Evolutionary conservation across 2,797 vertebrate species (phyloP), one percentile per base, ranked within the genome.

Genomic region (Rhynchonycteris naso): DNA sequence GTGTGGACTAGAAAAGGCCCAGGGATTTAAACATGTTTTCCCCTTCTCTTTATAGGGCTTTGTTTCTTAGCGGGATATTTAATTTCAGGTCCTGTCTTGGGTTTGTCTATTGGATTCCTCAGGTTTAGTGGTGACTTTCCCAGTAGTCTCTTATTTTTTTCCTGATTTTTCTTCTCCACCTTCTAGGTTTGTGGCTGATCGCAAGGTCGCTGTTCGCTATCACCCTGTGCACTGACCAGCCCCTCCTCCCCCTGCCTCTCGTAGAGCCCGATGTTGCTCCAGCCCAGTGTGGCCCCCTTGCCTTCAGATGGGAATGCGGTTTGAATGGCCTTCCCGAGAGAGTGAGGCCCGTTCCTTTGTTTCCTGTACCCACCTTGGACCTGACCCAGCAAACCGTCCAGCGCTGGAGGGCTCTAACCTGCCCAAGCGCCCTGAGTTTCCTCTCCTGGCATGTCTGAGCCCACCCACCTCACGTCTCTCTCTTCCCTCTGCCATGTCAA

Each of bases 321-420:
- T 18, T 38, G 80, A 90, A 71, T 43, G 88, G 89, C 91, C 86
- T 88, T 91, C 92, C 86, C 50, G 83, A 95, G 94, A 22, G n/a
- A 92, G 63, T n/a, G 86, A 56, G 43, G 93, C 91, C 90, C 2
- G 2, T 68, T 38, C 93, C 91, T 87, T 84, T 92, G 88, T 93
- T 94, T 93, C 93, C 93, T 84, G 90, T 93, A n/a, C 87, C 72
- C 75, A 28, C 5, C 80, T 58, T 81, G 97, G 96, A 96, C 88
- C 93, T 75, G 75, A 88, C n/a, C 80, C 68, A 56, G 82, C 93
- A 69, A 61, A 43, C 75, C n/a, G 0, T 58, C n/a, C 54, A 35
- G 50, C 52, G 91, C 80, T 16, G 79, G 95, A 94, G 30, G 92
- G 93, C 13, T 30, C 66, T 7, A 12, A 43, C 24, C 76, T 54